Percentiles rank a stretch among this genome's conserved stretches.
Conservation (phyloP, 2,113 vertebrate species). For the Channa argus region DNA sequence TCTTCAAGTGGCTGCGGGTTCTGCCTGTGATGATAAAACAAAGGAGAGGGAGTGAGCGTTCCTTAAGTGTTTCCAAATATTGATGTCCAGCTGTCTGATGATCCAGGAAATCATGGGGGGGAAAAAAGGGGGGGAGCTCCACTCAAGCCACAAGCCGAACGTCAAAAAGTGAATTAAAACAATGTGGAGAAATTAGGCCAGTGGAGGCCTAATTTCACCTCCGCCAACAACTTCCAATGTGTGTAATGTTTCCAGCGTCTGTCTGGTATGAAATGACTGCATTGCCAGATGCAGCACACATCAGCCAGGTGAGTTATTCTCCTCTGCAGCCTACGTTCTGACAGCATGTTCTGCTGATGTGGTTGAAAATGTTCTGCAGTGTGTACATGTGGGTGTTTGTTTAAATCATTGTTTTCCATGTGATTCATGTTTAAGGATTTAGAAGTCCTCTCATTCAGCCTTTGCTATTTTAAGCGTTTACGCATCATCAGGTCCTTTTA, state of each 20-base stretch:
- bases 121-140: conserved; percentile 16
- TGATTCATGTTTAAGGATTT: not conserved
- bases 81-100: conserved; percentile 5
- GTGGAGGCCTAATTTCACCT: conserved; percentile 6
- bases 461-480: conserved; percentile 8
- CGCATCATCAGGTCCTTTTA: conserved; percentile 26
- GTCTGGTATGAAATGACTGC: conserved; percentile 12
- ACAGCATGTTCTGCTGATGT: not conserved
- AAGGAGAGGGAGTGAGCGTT: not conserved
- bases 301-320: conserved; percentile 11
- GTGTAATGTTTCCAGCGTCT: conserved; percentile 22
- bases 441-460: not conserved
- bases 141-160: conserved; percentile 40
- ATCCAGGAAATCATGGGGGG: not conserved
- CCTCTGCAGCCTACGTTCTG: conserved; percentile 25
- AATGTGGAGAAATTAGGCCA: conserved; percentile 17
- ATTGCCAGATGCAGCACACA: conserved; percentile 28
- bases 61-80: conserved; percentile 28
- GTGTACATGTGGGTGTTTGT: conserved; percentile 9
- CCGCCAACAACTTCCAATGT: not conserved
- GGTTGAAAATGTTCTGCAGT: conserved; percentile 7
- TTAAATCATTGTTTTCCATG: conserved; percentile 14
- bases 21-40: conserved; percentile 15
- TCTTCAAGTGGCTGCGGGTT: conserved; percentile 38
- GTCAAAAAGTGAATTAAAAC: conserved; percentile 18